phyloP scores from a whole-genome alignment of 1,140 invertebrate genomes.

The Daktulosphaira vitifoliae region DNA sequence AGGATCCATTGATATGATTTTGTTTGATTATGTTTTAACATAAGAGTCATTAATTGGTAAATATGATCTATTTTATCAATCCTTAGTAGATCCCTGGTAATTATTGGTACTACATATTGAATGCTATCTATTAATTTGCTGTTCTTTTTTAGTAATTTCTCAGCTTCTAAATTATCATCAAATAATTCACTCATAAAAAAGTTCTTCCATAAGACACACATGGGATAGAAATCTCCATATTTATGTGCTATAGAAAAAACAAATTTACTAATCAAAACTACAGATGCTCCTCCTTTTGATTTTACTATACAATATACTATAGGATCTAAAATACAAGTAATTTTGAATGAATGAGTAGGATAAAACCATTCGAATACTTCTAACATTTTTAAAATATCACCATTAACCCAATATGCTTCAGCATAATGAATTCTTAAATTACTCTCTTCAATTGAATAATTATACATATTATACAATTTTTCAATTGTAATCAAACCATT shows the following conservation, averaged over 20 bases:
- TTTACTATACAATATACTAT: background rate
- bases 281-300: background rate
- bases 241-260: background rate
- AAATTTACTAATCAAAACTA: conserved; percentile 1
- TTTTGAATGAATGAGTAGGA: background rate
- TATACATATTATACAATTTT: background rate
- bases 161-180: conserved; percentile 9
- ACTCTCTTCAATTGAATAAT: background rate
- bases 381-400: background rate
- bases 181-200: conserved; percentile 30
- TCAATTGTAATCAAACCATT: conserved; percentile 3
- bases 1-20: conserved; percentile 7
- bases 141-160: conserved; percentile 1
- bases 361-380: background rate
- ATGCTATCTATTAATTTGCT: conserved; percentile 5
- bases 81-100: conserved; percentile 1
- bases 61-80: conserved; percentile 10
- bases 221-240: conserved; percentile 9
- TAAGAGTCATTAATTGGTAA: background rate
- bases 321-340: background rate
- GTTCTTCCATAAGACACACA: conserved; percentile 27
- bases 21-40: conserved; percentile 22
- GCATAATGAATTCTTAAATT: conserved; percentile 5
- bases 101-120: background rate
- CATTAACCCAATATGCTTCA: conserved; percentile 8